Percentiles rank a stretch among this genome's conserved stretches.
Conservation (phyloP, 2,888 invertebrate genomes). For the Amphipyra berbera region DNA sequence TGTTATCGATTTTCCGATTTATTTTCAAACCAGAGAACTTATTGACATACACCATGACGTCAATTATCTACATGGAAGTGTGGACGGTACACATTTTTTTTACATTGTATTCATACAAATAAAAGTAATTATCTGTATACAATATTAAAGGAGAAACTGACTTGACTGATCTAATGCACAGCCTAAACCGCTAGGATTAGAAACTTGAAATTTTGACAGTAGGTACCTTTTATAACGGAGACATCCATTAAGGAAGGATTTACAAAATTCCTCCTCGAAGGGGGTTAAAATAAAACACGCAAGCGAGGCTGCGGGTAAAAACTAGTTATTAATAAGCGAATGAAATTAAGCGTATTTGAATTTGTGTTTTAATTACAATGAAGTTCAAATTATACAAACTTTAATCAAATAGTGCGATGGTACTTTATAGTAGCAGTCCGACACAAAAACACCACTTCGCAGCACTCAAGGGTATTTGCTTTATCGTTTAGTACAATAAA, state of each 20-base stretch:
- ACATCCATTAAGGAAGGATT: too few species aligned
- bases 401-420: conserved; percentile 29
- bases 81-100: conserved; percentile 2
- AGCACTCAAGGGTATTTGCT: conserved; percentile 70
- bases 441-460: conserved; percentile 64
- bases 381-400: conserved; percentile 21
- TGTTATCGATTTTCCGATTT: conserved; percentile 18
- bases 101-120: conserved; percentile 2
- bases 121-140: too few species aligned
- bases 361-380: conserved; percentile 24
- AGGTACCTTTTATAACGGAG: too few species aligned
- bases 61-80: conserved; percentile 8
- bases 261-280: too few species aligned
- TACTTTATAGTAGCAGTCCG: conserved; percentile 25
- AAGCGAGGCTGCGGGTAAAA: too few species aligned
- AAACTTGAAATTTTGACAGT: too few species aligned
- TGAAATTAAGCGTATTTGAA: conserved; percentile 10
- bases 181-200: too few species aligned
- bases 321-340: conserved; percentile 27
- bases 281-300: too few species aligned
- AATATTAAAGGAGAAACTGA: too few species aligned
- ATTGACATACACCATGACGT: conserved; percentile 4
- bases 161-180: too few species aligned
- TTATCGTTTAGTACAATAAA: conserved; percentile 70
- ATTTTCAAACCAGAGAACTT: conserved; percentile 13